Evolutionary conservation across 2,888 invertebrate genomes (phyloP), one percentile per base, ranked within the genome.

Genomic region (Pheosia tremula): DNA sequence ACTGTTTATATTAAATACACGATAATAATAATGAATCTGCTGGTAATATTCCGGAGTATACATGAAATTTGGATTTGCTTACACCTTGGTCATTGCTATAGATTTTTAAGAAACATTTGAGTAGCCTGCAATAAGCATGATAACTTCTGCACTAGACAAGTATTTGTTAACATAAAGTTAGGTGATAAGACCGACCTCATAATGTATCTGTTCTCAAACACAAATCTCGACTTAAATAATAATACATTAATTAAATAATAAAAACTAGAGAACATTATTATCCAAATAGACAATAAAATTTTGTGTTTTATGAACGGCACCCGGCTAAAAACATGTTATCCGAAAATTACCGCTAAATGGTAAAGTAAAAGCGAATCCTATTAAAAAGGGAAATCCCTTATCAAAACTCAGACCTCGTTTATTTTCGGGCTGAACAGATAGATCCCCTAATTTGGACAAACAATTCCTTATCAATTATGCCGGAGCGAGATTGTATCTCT

Each of bases 381-480:
- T 55, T n/a, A 39, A 39, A 53, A 38, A 55, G 55, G 39, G 39
- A 2, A 24, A 55, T 55, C 39, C 13, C 37, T 38, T 55, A 55
- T 55, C 55, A 39, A 55, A 54, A 39, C 24, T 24, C 39, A 39
- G 55, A 8, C 39, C 13, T 39, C 55, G 13, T 55, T 39, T 55
- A 55, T 55, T 55, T n/a, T 8, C 55, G 55, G 54, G 37, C 38
- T 4, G 38, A 39, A 11, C 55, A 10, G 55, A 55, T 38, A 10
- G 55, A 55, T 38, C 13, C 39, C 37, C 39, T 55, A 39, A 55
- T 55, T 55, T 13, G 39, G 11, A 55, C 39, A 55, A 55, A 55
- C 55, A 55, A 55, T 55, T 55, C 55, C 55, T 55, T 55, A 55
- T 55, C 55, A 55, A 55, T 55, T 39, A 55, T 39, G 55, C 39